Evolutionary conservation across 2,113 vertebrate species (phyloP).

Genomic region (Sapayoa aenigma): DNA sequence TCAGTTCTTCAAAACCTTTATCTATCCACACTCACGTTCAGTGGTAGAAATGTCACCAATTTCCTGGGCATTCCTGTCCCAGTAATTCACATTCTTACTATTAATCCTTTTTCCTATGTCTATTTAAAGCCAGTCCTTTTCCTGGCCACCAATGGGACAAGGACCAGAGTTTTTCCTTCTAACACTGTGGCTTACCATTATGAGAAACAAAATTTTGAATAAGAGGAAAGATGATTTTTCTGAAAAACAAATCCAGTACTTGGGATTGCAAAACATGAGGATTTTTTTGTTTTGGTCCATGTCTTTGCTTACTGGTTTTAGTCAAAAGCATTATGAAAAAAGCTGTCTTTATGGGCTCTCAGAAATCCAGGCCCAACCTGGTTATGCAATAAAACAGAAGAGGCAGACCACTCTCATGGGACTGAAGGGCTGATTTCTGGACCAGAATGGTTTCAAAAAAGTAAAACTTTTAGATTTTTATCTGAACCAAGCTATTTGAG

Average conservation of each 20-base stretch:
- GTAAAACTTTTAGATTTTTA: background rate
- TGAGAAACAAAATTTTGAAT: background rate
- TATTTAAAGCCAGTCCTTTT: background rate
- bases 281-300: background rate
- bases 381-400: background rate
- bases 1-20: background rate
- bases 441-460: slow-evolving; percentile 11
- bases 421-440: background rate
- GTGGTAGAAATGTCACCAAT: background rate
- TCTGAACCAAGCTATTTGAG: background rate
- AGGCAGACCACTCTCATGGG: background rate
- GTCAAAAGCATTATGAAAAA: background rate
- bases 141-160: background rate
- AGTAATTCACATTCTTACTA: background rate
- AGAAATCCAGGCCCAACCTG: background rate
- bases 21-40: background rate
- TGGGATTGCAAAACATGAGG: background rate
- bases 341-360: background rate
- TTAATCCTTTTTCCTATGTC: background rate
- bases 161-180: background rate
- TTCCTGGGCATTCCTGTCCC: background rate
- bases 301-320: background rate
- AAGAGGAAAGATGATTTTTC: background rate
- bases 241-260: background rate
- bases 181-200: background rate